Evolutionary conservation across 2,113 vertebrate species (phyloP).

Genomic region (Pangasianodon gigas): DNA sequence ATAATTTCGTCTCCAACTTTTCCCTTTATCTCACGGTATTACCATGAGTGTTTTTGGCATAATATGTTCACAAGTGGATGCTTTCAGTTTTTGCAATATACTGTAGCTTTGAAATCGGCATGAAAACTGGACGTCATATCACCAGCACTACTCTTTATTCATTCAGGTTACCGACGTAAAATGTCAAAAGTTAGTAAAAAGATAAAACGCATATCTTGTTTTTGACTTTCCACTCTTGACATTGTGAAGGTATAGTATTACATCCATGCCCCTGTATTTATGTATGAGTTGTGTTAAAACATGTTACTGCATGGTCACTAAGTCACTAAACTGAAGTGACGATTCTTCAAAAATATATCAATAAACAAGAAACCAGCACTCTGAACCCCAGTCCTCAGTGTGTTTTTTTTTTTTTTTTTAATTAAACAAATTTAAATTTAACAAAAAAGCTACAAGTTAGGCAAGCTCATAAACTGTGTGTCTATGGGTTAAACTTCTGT

Average conservation of each 20-base stretch:
- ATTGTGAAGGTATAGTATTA: not conserved
- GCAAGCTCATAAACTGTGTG: no score
- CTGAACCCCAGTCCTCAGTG: no score
- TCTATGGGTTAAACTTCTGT: no score
- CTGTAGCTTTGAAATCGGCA: not conserved
- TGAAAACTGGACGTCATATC: not conserved
- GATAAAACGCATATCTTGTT: not conserved
- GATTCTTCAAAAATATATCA: not conserved
- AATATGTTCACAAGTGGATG: not conserved
- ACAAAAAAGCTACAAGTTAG: no score
- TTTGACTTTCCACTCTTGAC: not conserved
- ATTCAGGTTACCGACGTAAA: not conserved
- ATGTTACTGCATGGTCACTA: no score
- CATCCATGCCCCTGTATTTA: not conserved
- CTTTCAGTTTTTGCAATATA: not conserved
- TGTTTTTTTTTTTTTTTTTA: no score
- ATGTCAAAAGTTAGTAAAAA: not conserved
- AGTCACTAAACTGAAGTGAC: not conserved
- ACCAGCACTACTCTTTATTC: not conserved
- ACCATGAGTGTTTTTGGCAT: not conserved
- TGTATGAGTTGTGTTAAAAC: not conserved
- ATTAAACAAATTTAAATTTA: no score
- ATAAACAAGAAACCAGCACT: no score
- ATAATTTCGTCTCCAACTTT: not conserved
- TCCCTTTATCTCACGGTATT: not conserved